Percentiles rank a stretch among this genome's conserved stretches.
phyloP scores from a whole-genome alignment of 1,140 invertebrate species.

The Chironomus striatipennis region DNA sequence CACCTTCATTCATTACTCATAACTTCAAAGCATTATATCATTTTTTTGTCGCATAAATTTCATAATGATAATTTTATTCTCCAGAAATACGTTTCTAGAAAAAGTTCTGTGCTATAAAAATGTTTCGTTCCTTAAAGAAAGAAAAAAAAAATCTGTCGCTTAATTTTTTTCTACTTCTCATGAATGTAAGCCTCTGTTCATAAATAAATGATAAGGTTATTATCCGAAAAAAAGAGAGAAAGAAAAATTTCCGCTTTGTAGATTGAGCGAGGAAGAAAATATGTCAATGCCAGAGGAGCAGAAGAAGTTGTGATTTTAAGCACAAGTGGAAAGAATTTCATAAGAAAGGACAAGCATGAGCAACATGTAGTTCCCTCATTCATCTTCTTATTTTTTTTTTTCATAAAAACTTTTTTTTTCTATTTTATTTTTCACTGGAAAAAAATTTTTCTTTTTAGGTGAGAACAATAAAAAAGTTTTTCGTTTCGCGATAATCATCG shows the following conservation, averaged over 20 bases:
- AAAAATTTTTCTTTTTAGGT: neutral
- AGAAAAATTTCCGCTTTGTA: neutral
- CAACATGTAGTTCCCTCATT: neutral
- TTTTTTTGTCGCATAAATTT: too few relatives aligned
- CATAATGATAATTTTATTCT: too few relatives aligned
- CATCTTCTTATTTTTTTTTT: neutral
- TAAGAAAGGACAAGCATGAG: neutral
- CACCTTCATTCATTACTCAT: too few relatives aligned
- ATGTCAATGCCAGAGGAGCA: neutral
- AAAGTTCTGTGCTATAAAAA: neutral
- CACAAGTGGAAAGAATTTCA: too few relatives aligned
- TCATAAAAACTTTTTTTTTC: neutral
- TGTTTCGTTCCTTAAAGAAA: neutral
- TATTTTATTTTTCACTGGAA: too few relatives aligned
- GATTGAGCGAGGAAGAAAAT: neutral
- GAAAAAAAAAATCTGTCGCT: neutral
- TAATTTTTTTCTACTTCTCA: neutral
- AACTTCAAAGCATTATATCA: neutral
- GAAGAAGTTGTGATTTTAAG: neutral
- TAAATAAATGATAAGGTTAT: conserved; percentile 14
- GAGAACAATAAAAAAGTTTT: too few relatives aligned
- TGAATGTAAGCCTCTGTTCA: neutral
- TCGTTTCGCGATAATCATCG: too few relatives aligned
- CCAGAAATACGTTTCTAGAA: neutral
- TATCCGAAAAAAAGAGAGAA: neutral